Evolutionary conservation across 2,888 invertebrate species (phyloP).

Genomic region (Ornithoptera priamus): DNA sequence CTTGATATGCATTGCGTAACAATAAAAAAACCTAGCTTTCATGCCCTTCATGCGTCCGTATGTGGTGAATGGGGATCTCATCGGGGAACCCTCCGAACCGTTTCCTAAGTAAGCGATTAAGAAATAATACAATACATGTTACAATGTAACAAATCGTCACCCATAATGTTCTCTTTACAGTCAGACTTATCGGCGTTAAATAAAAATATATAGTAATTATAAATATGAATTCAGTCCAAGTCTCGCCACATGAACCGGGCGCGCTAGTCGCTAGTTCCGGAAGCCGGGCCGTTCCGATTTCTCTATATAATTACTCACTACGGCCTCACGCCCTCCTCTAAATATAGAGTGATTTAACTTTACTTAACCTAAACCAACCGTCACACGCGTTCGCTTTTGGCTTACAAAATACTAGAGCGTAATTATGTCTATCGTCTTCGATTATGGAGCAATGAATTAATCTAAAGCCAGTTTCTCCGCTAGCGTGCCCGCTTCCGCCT

Average conservation of each 20-base stretch:
- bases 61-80: conserved; percentile 46
- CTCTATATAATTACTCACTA: conserved; percentile 36
- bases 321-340: conserved; percentile 31
- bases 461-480: conserved; percentile 33
- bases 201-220: conserved; percentile 74
- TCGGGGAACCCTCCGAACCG: conserved; percentile 50
- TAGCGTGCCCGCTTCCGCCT: conserved; percentile 28
- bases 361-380: conserved; percentile 39
- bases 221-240: conserved; percentile 70
- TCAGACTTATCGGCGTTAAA: conserved; percentile 78
- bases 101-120: conserved; percentile 72
- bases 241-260: conserved; percentile 39
- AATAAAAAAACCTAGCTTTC: conserved; percentile 78
- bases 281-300: conserved; percentile 36
- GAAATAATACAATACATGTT: conserved; percentile 70
- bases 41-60: conserved; percentile 67
- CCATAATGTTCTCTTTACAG: conserved; percentile 68
- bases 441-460: conserved; percentile 37
- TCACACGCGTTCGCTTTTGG: conserved; percentile 34
- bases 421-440: conserved; percentile 35
- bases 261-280: conserved; percentile 36
- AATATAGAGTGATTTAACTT: conserved; percentile 38
- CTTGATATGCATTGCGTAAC: conserved; percentile 81
- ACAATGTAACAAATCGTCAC: conserved; percentile 69
- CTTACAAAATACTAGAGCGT: conserved; percentile 37